Evolutionary conservation across 2,797 vertebrate species (phyloP).

Genomic region (Megaceryle alcyon): DNA sequence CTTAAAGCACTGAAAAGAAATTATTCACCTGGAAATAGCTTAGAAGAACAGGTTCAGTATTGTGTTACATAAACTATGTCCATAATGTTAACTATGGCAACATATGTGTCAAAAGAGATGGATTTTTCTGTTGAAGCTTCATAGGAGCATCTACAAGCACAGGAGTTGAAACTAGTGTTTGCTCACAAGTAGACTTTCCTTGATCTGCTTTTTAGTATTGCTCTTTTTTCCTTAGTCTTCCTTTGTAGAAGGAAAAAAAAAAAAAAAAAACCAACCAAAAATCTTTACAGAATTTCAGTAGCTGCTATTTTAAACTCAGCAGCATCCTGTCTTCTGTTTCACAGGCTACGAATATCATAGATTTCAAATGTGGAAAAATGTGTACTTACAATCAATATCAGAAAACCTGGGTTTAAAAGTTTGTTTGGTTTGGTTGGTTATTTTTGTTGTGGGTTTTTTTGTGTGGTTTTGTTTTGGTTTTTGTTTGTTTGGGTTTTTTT

Average conservation of each 20-base stretch:
- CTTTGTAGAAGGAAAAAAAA: not conserved
- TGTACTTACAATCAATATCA: not conserved
- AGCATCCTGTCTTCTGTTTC: not conserved
- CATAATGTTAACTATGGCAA: accelerated
- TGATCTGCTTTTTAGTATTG: not conserved
- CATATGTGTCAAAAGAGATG: not conserved
- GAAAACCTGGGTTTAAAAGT: not conserved
- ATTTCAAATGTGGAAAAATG: not conserved
- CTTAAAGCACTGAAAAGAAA: not conserved
- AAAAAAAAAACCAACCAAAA: not conserved
- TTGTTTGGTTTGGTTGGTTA: too few species aligned
- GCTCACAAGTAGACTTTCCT: not conserved
- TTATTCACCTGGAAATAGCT: not conserved
- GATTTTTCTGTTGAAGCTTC: not conserved
- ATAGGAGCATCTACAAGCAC: not conserved
- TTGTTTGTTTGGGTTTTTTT: not conserved
- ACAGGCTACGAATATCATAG: not conserved
- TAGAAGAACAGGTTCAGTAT: not conserved
- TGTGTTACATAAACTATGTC: not conserved
- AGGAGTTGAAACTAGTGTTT: not conserved
- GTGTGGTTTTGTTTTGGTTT: too few species aligned
- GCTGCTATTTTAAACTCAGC: not conserved
- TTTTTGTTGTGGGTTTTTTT: too few species aligned
- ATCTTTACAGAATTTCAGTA: not conserved
- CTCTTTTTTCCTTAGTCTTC: not conserved